Percentiles rank a stretch among this genome's conserved stretches.
These are phyloP conservation scores for Aleiodes sp. DNA, from an alignment of 1,140 invertebrate species.

Conservation along the genomic window DNA sequence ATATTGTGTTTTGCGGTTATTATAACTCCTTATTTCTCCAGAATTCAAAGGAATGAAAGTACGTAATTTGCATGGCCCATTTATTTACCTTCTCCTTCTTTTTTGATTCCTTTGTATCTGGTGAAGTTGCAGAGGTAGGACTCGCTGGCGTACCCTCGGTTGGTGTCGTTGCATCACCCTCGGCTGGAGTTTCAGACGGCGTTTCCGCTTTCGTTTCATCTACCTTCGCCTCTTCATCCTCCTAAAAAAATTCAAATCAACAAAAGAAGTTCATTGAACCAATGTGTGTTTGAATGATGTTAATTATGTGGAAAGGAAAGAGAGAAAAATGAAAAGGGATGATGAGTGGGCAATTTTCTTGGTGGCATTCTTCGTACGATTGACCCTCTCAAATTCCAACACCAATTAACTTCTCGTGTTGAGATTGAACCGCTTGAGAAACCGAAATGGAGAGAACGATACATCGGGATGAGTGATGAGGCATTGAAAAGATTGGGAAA, in stretches of 20 bases:
- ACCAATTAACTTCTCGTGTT: slow-evolving; percentile 5
- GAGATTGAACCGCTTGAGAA: too few species aligned
- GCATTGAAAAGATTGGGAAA: too few species aligned
- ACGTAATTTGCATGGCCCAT: too few species aligned
- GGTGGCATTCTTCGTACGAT: not conserved
- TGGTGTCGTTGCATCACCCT: slow-evolving; percentile 63
- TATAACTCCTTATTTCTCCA: too few species aligned
- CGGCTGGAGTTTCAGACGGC: slow-evolving; percentile 62
- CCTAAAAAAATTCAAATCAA: slow-evolving; percentile 28
- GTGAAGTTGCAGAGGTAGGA: slow-evolving; percentile 69
- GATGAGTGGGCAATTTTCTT: not conserved
- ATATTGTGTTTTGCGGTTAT: too few species aligned
- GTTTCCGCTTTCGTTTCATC: slow-evolving; percentile 59
- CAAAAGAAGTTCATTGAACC: slow-evolving; percentile 9
- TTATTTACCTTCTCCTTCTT: slow-evolving; percentile 81
- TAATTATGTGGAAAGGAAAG: not conserved
- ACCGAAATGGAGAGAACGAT: too few species aligned
- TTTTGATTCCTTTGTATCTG: slow-evolving; percentile 76
- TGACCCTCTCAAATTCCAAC: slow-evolving; percentile 13
- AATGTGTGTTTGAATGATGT: too few species aligned
- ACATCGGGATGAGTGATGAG: too few species aligned
- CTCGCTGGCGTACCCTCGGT: slow-evolving; percentile 56
- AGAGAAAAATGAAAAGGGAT: not conserved
- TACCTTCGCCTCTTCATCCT: slow-evolving; percentile 58
- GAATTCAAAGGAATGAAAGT: too few species aligned